Base-by-base conservation (phyloP, 2,113 vertebrate species). In the Rissa tridactyla region DNA sequence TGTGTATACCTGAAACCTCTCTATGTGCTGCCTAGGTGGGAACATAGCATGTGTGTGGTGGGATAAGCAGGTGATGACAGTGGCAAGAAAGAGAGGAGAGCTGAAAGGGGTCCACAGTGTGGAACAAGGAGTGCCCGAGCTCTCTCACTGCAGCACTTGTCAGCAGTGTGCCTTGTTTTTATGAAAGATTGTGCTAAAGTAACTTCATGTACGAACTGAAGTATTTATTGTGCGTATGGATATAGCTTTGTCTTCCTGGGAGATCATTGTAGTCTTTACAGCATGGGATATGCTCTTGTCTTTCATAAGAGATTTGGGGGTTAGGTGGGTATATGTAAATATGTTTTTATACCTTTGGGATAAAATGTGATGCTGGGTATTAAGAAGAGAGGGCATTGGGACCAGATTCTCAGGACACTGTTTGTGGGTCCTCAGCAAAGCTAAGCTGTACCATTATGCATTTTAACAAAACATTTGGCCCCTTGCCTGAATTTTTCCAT, bases 401-500 rank as follows among this genome's bases (percentile, higher is more conserved):
- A 87, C 29, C 16, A 42, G 61, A 49, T 72, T 93, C 66, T 89
- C 32, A 14, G 66, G 30, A n/a, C 16, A 34, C 51, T 58, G 8
- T 72, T 80, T 65, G 52, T 58, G 60, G 51, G 77, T 91, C 84
- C 44, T 57, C 58, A 61, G 57, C 61, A 60, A 84, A 94, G 47
- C 70, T 57, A 65, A 79, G 21, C 42, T 15, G 16, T 90, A 90
- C 58, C 0, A 2, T 94, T 87, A 91, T 66, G 78, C 32, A 5
- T 89, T 95, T 87, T 46, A 80, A 92, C 88, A 92, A 93, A 97
- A 77, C 70, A 40, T 80, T 51, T 95, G 94, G 89, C 92, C 32
- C 5, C 21, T 88, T 90, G 92, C 94, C 95, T 94, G 29, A 96
- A 90, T 20, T 88, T 96, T 96, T 95, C 92, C 91, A 38, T 92